Evolutionary conservation across 2,113 vertebrate species (phyloP), one percentile per base, ranked within the genome.

Genomic region (Platichthys flesus): DNA sequence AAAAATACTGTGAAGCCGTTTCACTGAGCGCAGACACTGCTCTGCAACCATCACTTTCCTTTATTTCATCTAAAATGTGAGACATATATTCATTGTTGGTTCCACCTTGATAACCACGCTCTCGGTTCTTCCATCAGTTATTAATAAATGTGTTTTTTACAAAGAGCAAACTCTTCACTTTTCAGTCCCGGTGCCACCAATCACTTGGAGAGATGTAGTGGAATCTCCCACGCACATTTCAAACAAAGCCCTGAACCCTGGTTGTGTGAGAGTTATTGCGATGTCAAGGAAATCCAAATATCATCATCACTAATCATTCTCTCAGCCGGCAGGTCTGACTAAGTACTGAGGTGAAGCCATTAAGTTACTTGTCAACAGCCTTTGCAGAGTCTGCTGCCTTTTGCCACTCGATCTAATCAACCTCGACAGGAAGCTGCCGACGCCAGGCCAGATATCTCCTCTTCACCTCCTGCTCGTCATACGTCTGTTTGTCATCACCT

Each of bases 361-460:
- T 89, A 88, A 70, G 84, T 78, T 69, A 79, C 85, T 88, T 89
- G 86, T 92, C 90, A 88, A 89, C 90, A 83, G 79, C 85, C 61
- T 90, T 54, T 85, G 74, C 75, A 74, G 61, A 83, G 74, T 80
- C 84, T 70, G 71, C 60, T 76, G 76, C 80, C 90, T 84, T 31
- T 85, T 75, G 86, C 70, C 85, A 85, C 85, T 76, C 74, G 80
- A 49, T 85, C 78, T 89, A 88, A 91, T 91, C 83, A 85, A 60
- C 24, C 71, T 37, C 69, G 82, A 83, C 90, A 77, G 83, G 76
- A 86, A 70, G 26, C 79, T 78, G 59, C 37, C 3, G 67, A 87
- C 82, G 74, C 72, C 64, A 61, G 56, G 28, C 63, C 54, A 47
- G 78, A 83, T 40, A 49, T 47, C 68, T 76, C 69, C 79, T 70